phyloP scores from a whole-genome alignment of 2,797 vertebrate genomes.

The Leptodactylus fallax region DNA sequence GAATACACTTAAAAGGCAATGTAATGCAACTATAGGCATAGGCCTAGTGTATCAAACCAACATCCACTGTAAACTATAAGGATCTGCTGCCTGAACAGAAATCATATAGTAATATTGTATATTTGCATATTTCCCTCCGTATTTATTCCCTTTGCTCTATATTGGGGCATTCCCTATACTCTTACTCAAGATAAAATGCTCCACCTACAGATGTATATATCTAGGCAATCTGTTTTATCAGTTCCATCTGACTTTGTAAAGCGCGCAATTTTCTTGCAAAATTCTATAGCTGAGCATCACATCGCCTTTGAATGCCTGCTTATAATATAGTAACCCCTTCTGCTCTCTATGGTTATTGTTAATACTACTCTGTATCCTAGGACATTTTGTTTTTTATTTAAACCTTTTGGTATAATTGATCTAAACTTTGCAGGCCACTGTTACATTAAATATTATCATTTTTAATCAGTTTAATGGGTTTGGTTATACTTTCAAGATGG shows the following conservation, averaged over 20 bases:
- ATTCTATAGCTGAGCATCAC: neutral
- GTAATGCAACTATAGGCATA: neutral
- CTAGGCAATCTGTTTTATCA: neutral
- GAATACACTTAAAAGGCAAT: neutral
- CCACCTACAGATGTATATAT: neutral
- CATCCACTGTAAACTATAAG: neutral
- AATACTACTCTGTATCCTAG: neutral
- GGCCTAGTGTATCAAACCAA: neutral
- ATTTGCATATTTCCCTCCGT: neutral
- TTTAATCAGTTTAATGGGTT: neutral
- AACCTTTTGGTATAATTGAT: neutral
- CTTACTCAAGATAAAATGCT: neutral
- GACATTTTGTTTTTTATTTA: neutral
- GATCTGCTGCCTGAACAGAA: neutral
- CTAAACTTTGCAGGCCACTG: neutral
- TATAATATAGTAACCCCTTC: neutral
- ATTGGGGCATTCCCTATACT: neutral
- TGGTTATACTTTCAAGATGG: neutral
- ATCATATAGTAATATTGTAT: neutral
- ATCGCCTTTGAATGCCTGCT: neutral
- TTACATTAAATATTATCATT: neutral
- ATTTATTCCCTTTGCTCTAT: neutral
- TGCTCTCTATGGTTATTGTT: neutral
- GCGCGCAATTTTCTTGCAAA: neutral
- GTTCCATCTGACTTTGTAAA: neutral